Conservation (phyloP, 2,888 invertebrate genomes). For the Xestia xanthographa region DNA sequence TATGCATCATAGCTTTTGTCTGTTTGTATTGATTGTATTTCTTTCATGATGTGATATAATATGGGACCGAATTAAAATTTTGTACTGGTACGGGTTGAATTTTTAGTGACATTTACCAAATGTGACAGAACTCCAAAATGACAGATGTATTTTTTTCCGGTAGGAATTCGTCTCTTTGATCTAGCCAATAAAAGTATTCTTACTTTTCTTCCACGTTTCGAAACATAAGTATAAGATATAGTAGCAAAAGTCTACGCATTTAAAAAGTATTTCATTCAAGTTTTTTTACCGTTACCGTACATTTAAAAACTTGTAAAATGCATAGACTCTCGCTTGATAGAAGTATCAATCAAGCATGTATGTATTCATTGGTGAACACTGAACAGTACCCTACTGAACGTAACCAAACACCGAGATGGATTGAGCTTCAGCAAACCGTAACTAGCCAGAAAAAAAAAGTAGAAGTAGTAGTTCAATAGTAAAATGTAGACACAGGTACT, state of each 20-base stretch:
- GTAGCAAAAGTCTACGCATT: not conserved
- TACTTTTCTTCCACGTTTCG: not conserved
- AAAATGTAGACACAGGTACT: not conserved
- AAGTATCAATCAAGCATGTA: constrained; percentile 1
- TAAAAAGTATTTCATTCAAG: not conserved
- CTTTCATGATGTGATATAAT: constrained; percentile 11
- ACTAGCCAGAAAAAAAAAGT: not conserved
- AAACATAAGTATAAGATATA: not conserved
- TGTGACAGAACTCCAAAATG: not conserved
- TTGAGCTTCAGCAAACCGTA: not conserved
- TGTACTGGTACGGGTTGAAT: constrained; percentile 4
- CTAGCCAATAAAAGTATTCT: constrained; percentile 11
- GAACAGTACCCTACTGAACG: not conserved
- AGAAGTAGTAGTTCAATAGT: too few species aligned
- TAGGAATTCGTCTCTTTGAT: not conserved
- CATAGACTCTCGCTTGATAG: not conserved
- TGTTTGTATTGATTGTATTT: constrained; percentile 17
- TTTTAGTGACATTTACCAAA: constrained; percentile 27
- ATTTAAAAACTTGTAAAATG: too few species aligned
- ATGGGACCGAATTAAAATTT: not conserved
- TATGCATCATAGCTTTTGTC: constrained; percentile 30
- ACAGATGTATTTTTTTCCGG: constrained; percentile 6
- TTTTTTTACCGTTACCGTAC: not conserved
- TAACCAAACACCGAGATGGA: constrained; percentile 4
- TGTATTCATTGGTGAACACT: constrained; percentile 29